These are phyloP conservation scores for Sceloporus undulatus DNA, from an alignment of 2,113 vertebrate species.

Conservation along the genomic window DNA sequence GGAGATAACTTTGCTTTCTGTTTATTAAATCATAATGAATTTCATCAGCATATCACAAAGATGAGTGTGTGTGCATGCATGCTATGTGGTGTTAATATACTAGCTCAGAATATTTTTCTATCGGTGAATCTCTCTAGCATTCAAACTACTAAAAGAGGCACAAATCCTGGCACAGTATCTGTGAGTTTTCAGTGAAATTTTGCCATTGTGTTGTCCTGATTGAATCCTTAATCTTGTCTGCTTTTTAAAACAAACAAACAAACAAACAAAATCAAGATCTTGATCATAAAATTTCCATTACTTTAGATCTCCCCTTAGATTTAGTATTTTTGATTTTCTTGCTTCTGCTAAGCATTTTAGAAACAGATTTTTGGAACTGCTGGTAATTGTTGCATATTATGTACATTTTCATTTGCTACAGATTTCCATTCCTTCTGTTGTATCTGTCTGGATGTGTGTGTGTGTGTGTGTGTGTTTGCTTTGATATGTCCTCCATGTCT, in stretches of 20 bases:
- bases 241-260: neutral
- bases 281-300: neutral
- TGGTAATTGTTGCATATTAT: neutral
- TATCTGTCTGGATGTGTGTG: too few relatives aligned
- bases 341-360: neutral
- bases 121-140: neutral
- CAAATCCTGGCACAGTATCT: neutral
- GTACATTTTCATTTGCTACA: neutral
- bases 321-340: neutral
- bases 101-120: constrained; percentile 41
- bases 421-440: neutral
- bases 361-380: neutral
- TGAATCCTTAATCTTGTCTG: neutral
- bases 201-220: neutral
- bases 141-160: neutral
- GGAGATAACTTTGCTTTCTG: constrained; percentile 57
- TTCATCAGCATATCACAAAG: constrained; percentile 25
- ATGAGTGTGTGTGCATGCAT: neutral
- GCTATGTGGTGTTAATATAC: constrained; percentile 51
- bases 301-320: neutral
- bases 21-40: constrained; percentile 33
- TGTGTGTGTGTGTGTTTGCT: neutral
- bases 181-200: neutral
- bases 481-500: neutral
- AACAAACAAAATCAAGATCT: neutral